phyloP scores from a whole-genome alignment of 2,888 invertebrate species.

The Bombylius discolor region DNA sequence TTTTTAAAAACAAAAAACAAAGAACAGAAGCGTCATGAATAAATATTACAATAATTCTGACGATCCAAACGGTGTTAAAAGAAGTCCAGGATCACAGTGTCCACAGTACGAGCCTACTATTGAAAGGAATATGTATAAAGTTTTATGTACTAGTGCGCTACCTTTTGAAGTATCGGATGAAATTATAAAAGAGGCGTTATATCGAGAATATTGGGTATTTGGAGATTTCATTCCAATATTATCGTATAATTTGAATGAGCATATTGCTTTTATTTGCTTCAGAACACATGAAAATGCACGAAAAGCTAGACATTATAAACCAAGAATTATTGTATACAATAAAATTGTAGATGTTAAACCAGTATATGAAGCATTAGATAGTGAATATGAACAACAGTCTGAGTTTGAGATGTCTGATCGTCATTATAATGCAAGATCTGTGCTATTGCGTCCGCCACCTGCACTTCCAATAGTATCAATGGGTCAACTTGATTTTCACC shows the following conservation, averaged over 20 bases:
- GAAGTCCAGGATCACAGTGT: too few relatives aligned
- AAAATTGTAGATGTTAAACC: slow-evolving; percentile 87
- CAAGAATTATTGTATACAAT: slow-evolving; percentile 82
- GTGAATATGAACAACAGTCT: slow-evolving; percentile 55
- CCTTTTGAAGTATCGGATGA: slow-evolving; percentile 91
- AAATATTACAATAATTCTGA: too few relatives aligned
- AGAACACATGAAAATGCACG: slow-evolving; percentile 86
- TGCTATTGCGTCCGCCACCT: slow-evolving; percentile 52
- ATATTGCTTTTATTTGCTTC: slow-evolving; percentile 94
- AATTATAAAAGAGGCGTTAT: slow-evolving; percentile 81
- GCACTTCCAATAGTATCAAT: slow-evolving; percentile 63
- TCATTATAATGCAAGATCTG: slow-evolving; percentile 66
- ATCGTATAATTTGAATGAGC: slow-evolving; percentile 78
- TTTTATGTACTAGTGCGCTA: slow-evolving; percentile 85
- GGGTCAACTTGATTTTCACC: slow-evolving; percentile 66
- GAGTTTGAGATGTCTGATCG: slow-evolving; percentile 61
- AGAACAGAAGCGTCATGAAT: too few relatives aligned
- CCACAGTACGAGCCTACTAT: too few relatives aligned
- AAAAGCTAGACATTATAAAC: slow-evolving; percentile 87
- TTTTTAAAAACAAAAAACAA: too few relatives aligned
- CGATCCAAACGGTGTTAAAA: too few relatives aligned
- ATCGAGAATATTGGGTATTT: slow-evolving; percentile 88
- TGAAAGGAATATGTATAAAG: slow-evolving; percentile 71
- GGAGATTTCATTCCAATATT: slow-evolving; percentile 90
- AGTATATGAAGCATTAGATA: slow-evolving; percentile 69